Conservation (phyloP, 2,888 invertebrate genomes). For the Pollenia griseotomentosa region DNA sequence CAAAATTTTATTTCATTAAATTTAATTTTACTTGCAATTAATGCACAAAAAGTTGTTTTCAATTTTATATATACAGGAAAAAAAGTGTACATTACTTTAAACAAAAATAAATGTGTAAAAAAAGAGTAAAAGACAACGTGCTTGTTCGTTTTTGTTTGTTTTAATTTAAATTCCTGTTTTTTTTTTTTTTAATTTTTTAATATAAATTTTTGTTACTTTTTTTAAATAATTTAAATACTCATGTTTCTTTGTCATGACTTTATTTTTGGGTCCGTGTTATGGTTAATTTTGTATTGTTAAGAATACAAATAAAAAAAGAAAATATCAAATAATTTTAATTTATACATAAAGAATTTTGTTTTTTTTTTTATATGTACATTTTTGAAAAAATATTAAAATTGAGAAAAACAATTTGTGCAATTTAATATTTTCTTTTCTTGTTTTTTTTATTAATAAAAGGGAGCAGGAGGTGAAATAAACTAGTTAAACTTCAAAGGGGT, state of each 20-base stretch:
- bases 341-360: constrained; percentile 27
- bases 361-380: constrained; percentile 79
- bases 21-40: constrained; percentile 77
- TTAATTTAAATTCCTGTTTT: constrained; percentile 46
- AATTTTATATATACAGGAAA: constrained; percentile 79
- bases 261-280: constrained; percentile 65
- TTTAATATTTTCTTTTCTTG: constrained; percentile 81
- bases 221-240: constrained; percentile 62
- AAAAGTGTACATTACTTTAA: constrained; percentile 79
- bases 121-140: not conserved
- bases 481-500: not conserved
- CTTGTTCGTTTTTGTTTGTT: constrained; percentile 17
- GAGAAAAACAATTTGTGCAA: constrained; percentile 84
- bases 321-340: constrained; percentile 76
- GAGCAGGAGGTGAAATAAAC: not conserved
- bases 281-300: constrained; percentile 56
- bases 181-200: constrained; percentile 41
- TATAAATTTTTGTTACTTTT: constrained; percentile 59
- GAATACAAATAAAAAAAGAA: constrained; percentile 75
- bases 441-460: constrained; percentile 54
- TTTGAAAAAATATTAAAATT: constrained; percentile 79
- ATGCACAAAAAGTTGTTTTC: constrained; percentile 84
- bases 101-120: constrained; percentile 18
- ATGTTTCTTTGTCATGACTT: constrained; percentile 75
- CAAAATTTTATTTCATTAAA: constrained; percentile 11